Percentiles rank a stretch among this genome's conserved stretches.
Conservation (phyloP, 1,140 invertebrate genomes). For the Adoxophyes honmai region DNA sequence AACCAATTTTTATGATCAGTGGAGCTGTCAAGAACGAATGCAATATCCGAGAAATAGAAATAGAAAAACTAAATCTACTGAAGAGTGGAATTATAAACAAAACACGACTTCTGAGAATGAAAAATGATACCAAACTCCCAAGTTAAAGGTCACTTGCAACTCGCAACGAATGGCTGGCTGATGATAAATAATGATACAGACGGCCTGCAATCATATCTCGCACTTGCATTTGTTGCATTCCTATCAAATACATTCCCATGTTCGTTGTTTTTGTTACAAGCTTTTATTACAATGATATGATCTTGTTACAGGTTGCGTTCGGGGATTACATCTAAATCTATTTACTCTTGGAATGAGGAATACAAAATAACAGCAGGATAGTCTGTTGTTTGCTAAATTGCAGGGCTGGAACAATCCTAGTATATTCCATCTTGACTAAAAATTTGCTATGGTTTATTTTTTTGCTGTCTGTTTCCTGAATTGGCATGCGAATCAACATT, state of each 20-base stretch:
- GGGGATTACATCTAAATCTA: background rate
- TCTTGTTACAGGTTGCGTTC: constrained; percentile 1
- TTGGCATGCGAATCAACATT: no score
- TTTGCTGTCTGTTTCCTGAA: no score
- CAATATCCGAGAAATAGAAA: background rate
- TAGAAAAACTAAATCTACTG: background rate
- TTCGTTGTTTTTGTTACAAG: constrained; percentile 2
- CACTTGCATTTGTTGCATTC: constrained; percentile 12
- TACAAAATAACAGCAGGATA: background rate
- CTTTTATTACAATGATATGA: no score
- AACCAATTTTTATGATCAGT: background rate
- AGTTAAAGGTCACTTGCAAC: constrained; percentile 6
- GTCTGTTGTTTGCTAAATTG: constrained; percentile 2
- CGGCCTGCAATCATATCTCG: constrained; percentile 11
- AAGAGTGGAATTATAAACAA: background rate
- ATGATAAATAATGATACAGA: constrained; percentile 9
- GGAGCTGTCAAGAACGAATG: background rate
- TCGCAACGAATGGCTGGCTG: constrained; percentile 4
- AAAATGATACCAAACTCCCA: background rate
- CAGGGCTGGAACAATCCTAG: background rate
- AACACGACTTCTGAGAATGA: background rate
- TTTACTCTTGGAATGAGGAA: background rate
- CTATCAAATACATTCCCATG: background rate
- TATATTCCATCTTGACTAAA: no score
- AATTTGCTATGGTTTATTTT: no score